Base-by-base conservation (phyloP, 2,888 invertebrate species). In the Agriotes lineatus region DNA sequence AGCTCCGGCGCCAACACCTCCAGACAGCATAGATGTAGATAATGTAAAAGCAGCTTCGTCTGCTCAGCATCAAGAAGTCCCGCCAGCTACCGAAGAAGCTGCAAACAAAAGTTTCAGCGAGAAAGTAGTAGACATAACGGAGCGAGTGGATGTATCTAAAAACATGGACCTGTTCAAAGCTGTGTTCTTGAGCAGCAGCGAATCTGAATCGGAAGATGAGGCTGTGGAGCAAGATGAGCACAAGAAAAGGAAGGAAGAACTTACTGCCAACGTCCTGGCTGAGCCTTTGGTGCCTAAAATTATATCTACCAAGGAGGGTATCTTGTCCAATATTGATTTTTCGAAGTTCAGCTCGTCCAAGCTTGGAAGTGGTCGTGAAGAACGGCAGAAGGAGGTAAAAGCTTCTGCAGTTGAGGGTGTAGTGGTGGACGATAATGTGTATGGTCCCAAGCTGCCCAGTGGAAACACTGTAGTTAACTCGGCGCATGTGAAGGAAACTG, bases 91-190 rank as follows among this genome's bases (percentile, higher is more conserved):
- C 4, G n/a, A 25, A n/a, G 37, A 60, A 60, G 12, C 35, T 0
- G 35, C 30, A 14, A n/a, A 22, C 0, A 18, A 22, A 20, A 2
- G 12, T 12, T 16, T 37, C 4, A 20, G 4, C 0, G 12, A 62
- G 16, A 42, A 9, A 45, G 20, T 52, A 64, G 56, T 69, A 22
- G 82, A 83, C 73, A 74, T 81, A 39, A 83, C 82, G 1, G 83
- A 83, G 52, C 81, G 78, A 75, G 75, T 84, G 4, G 79, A 82
- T 45, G 75, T 84, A 19, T 80, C 80, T 14, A 77, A 91, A 52
- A 91, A 90, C 75, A 86, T 88, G 68, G 96, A 96, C 83, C 85
- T 97, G 2, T 97, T 96, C 79, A 95, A 94, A 83, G 92, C 95
- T 0, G 95, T 97, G 77, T 97, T 97, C 80, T 87, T 93, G 20